A percentile compares a stretch with the other conserved stretches of the same genome.
Conservation (phyloP, 1,140 invertebrate species). For the Calephelis virginiensis region DNA sequence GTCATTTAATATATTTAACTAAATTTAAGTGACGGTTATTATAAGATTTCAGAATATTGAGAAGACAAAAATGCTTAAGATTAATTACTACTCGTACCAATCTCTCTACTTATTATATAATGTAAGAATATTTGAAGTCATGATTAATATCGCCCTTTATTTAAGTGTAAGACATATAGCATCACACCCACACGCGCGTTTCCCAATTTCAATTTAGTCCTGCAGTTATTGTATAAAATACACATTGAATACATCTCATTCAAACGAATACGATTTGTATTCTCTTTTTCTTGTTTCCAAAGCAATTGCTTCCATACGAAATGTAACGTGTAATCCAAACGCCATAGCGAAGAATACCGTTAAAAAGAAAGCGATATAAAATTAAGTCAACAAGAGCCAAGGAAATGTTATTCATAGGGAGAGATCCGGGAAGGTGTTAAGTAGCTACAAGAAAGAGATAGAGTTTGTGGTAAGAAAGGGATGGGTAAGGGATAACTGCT, state of each 20-base stretch:
- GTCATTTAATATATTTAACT: too few species aligned
- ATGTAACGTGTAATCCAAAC: constrained; percentile 17
- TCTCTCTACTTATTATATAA: too few species aligned
- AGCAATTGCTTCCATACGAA: constrained; percentile 18
- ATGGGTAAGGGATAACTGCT: constrained; percentile 43
- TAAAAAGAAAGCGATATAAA: constrained; percentile 49
- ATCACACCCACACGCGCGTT: background rate
- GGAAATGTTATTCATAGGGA: constrained; percentile 54
- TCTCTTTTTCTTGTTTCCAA: constrained; percentile 16
- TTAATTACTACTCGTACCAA: too few species aligned
- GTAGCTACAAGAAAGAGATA: constrained; percentile 25
- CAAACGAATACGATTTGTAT: constrained; percentile 16
- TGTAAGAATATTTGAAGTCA: too few species aligned
- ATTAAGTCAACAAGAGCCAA: constrained; percentile 59
- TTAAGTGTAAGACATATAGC: too few species aligned
- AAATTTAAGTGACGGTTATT: too few species aligned
- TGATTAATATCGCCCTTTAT: too few species aligned
- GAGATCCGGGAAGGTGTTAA: constrained; percentile 50
- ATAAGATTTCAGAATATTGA: too few species aligned
- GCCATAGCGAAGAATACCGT: constrained; percentile 16
- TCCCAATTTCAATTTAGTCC: constrained; percentile 1
- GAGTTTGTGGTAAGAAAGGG: constrained; percentile 30
- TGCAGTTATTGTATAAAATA: constrained; percentile 14
- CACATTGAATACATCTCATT: constrained; percentile 15
- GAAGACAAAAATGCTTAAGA: too few species aligned